A percentile compares a stretch with the other conserved stretches of the same genome.
Evolutionary conservation across 64 coral and sea anemone species (phyloP).

Genomic region (Stichodactyla helianthus): DNA sequence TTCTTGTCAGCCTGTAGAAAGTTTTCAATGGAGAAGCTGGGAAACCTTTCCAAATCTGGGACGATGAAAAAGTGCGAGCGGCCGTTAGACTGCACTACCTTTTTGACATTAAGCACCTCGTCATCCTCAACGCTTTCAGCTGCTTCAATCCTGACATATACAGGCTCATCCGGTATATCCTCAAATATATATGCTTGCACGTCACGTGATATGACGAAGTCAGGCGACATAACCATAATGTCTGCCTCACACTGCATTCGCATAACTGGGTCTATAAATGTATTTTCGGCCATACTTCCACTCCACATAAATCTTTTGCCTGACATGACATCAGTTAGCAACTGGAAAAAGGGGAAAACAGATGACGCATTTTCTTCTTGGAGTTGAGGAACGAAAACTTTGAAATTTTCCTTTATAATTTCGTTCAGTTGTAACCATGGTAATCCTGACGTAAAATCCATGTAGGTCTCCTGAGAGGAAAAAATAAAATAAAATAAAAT

Average conservation of each 20-base stretch:
- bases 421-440: neutral
- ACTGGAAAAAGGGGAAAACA: neutral
- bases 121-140: neutral
- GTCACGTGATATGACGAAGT: neutral
- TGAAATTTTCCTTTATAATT: neutral
- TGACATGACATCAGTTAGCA: neutral
- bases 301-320: neutral
- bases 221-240: neutral
- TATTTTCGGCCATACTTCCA: constrained; percentile 14
- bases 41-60: neutral
- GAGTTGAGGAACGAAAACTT: neutral
- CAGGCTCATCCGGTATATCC: constrained; percentile 13
- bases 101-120: neutral
- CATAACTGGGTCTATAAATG: neutral
- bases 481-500: neutral
- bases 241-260: neutral
- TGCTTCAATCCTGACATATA: neutral
- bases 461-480: neutral
- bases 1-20: neutral
- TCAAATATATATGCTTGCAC: neutral
- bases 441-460: neutral
- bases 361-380: neutral
- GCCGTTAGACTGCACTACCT: neutral
- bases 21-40: neutral
- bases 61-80: neutral